A percentile compares a stretch with the other conserved stretches of the same genome.
These are phyloP conservation scores for Antitype chi DNA, from an alignment of 2,888 invertebrate species.

Conservation along the genomic window DNA sequence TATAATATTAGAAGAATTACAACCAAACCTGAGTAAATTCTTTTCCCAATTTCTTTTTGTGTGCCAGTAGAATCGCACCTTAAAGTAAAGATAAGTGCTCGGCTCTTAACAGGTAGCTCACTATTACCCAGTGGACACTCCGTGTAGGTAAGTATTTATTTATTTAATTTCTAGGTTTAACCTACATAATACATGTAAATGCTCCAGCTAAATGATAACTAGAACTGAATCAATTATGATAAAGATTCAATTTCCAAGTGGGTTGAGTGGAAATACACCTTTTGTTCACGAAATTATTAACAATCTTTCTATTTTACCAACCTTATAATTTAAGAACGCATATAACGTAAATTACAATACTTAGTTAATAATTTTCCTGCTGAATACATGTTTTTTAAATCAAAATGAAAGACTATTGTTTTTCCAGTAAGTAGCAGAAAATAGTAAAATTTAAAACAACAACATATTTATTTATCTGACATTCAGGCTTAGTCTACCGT, in stretches of 20 bases:
- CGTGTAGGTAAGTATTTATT: slow-evolving; percentile 24
- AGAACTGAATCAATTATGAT: slow-evolving; percentile 1
- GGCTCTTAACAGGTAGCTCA: slow-evolving; percentile 65
- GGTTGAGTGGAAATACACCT: neutral
- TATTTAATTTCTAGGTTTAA: slow-evolving; percentile 27
- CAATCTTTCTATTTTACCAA: neutral
- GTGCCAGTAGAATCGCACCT: slow-evolving; percentile 22
- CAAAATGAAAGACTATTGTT: neutral
- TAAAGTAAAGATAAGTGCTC: slow-evolving; percentile 59
- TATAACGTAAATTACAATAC: neutral
- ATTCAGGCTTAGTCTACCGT: neutral
- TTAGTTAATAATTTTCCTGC: neutral
- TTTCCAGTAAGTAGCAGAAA: neutral
- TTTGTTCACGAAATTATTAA: neutral
- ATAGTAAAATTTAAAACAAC: neutral
- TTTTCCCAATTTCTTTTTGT: neutral
- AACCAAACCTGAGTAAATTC: neutral
- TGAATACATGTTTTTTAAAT: neutral
- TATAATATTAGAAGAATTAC: too few relatives aligned
- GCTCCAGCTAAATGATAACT: neutral
- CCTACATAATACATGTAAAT: slow-evolving; percentile 4
- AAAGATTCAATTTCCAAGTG: neutral
- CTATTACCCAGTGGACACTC: slow-evolving; percentile 29
- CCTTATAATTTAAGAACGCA: neutral
- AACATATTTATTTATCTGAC: neutral